Evolutionary conservation across 2,888 invertebrate genomes (phyloP).

Genomic region (Nasonia oneida): DNA sequence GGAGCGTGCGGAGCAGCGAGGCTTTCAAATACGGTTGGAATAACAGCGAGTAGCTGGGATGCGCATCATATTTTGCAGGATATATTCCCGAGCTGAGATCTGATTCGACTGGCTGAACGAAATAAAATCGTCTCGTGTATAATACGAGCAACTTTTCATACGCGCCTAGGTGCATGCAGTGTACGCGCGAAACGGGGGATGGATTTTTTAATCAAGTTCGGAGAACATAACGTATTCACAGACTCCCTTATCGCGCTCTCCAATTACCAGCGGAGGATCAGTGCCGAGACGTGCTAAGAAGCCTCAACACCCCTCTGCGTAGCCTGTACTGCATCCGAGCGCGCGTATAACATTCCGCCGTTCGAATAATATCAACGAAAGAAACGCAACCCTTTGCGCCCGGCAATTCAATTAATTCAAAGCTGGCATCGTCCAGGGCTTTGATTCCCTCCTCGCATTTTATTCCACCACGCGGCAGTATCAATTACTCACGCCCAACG

Average conservation of each 20-base stretch:
- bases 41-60: not conserved
- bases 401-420: conserved; percentile 48
- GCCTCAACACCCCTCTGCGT: not conserved
- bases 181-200: not conserved
- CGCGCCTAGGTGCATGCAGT: not conserved
- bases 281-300: not conserved
- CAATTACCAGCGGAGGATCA: not conserved
- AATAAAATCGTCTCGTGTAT: no score
- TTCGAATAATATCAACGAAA: conserved; percentile 1
- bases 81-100: no score
- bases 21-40: not conserved
- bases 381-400: conserved; percentile 1
- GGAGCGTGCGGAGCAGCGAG: not conserved
- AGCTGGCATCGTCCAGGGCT: conserved; percentile 6
- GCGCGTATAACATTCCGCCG: not conserved
- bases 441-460: conserved; percentile 45
- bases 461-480: conserved; percentile 37
- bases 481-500: conserved; percentile 53
- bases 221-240: not conserved
- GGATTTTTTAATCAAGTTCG: not conserved
- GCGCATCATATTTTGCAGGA: no score
- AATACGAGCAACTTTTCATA: no score
- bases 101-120: no score
- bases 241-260: not conserved
- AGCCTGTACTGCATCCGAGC: not conserved